Evolutionary conservation across 2,113 vertebrate genomes (phyloP).

Genomic region (Todiramphus saurophagus): DNA sequence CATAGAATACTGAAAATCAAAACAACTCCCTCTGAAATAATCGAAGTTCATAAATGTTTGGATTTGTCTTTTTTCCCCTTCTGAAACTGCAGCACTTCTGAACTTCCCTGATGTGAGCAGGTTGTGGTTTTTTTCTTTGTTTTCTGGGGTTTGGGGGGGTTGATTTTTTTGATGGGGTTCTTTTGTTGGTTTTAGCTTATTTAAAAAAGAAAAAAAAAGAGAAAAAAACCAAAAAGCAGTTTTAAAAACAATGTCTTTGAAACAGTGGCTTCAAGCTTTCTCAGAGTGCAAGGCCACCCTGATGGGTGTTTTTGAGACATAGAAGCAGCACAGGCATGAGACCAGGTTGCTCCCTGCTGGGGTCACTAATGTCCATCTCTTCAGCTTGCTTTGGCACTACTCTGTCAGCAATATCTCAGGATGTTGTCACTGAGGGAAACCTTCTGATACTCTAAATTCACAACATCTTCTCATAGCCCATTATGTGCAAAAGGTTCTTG

Average conservation of each 20-base stretch:
- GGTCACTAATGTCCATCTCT: not conserved
- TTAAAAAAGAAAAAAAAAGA: no score
- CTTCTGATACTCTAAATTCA: not conserved
- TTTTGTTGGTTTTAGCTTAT: not conserved
- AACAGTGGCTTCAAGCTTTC: not conserved
- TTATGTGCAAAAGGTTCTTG: not conserved
- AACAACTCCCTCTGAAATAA: not conserved
- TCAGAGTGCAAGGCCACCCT: not conserved
- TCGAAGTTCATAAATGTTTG: not conserved
- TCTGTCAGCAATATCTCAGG: not conserved
- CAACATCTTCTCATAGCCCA: not conserved
- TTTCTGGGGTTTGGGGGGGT: not conserved
- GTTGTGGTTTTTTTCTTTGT: rapidly evolving
- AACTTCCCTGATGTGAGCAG: not conserved
- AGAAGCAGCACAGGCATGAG: not conserved
- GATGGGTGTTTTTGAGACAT: not conserved
- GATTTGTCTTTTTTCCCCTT: not conserved
- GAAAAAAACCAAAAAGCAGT: no score
- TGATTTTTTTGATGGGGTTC: rapidly evolving
- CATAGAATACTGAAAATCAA: not conserved
- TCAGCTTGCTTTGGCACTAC: not conserved
- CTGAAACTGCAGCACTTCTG: not conserved
- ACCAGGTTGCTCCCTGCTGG: not conserved
- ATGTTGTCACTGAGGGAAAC: not conserved
- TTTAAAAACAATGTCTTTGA: not conserved